Percentiles rank a stretch among this genome's conserved stretches.
These are phyloP conservation scores for Bombus pascuorum DNA, from an alignment of 1,140 invertebrate genomes.

Conservation along the genomic window DNA sequence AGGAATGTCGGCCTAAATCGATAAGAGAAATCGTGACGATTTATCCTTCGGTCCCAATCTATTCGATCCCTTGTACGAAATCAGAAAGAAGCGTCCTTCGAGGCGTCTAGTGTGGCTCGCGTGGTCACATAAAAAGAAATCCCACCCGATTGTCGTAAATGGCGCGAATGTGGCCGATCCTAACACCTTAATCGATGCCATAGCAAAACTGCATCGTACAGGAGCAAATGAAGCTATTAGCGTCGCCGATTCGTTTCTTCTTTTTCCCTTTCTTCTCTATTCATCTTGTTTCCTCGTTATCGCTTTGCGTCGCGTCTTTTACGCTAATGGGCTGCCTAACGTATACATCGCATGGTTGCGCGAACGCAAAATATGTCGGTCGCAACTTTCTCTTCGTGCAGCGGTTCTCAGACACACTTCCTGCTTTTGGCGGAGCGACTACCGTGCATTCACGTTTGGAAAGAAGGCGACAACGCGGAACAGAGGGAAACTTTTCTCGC, in stretches of 20 bases:
- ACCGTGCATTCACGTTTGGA: not conserved
- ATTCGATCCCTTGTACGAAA: not conserved
- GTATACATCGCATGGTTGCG: constrained; percentile 59
- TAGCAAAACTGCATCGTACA: constrained; percentile 26
- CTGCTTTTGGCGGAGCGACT: constrained; percentile 66
- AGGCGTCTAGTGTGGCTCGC: not conserved
- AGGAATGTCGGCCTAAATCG: not conserved
- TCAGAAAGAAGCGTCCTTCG: not conserved
- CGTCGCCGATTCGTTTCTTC: not conserved
- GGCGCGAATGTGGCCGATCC: not conserved
- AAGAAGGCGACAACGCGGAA: constrained; percentile 10
- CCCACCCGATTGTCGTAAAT: constrained; percentile 33
- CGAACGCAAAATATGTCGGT: constrained; percentile 81
- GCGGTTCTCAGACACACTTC: constrained; percentile 79
- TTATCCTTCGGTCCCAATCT: not conserved
- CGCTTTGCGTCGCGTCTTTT: constrained; percentile 39
- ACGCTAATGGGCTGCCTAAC: constrained; percentile 34
- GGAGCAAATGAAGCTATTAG: constrained; percentile 64
- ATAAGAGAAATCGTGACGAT: no score
- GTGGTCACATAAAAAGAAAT: constrained; percentile 31
- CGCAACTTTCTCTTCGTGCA: constrained; percentile 79
- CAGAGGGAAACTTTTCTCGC: constrained; percentile 5
- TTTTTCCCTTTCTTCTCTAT: not conserved
- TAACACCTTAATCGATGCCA: constrained; percentile 54
- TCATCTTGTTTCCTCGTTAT: constrained; percentile 15